phyloP scores from a whole-genome alignment of 2,888 invertebrate genomes.

The Stramonita haemastoma region DNA sequence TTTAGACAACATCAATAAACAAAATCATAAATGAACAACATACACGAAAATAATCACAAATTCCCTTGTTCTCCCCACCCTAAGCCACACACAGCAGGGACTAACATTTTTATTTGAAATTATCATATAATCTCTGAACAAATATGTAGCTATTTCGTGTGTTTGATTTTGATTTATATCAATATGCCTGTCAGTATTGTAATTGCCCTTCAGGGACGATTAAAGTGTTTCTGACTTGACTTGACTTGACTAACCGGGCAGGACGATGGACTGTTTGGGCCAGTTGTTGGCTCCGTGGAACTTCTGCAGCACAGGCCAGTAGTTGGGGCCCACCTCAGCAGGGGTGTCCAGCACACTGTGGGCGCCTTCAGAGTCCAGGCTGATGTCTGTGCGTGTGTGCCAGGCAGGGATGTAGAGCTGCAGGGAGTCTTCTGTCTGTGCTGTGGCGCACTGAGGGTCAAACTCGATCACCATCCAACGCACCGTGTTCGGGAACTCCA shows the following conservation, averaged over 20 bases:
- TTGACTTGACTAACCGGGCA: conserved; percentile 86
- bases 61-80: too few relatives aligned
- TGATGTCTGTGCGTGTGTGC: conserved; percentile 33
- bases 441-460: conserved; percentile 93
- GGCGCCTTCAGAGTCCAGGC: conserved; percentile 37
- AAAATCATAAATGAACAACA: too few relatives aligned
- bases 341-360: conserved; percentile 38
- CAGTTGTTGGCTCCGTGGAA: conserved; percentile 84
- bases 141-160: too few relatives aligned
- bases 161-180: too few relatives aligned
- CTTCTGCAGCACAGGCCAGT: conserved; percentile 78
- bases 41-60: too few relatives aligned
- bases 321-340: conserved; percentile 59
- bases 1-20: too few relatives aligned
- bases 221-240: too few relatives aligned
- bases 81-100: too few relatives aligned
- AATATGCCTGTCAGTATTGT: too few relatives aligned
- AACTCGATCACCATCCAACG: conserved; percentile 96
- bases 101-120: too few relatives aligned
- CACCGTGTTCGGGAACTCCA: conserved; percentile 91
- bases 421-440: conserved; percentile 92
- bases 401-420: conserved; percentile 78
- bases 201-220: too few relatives aligned
- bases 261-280: conserved; percentile 87
- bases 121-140: not conserved